Percentiles rank a stretch among this genome's conserved stretches.
Conservation (phyloP, 2,888 invertebrate genomes). For the Pammene aurita region DNA sequence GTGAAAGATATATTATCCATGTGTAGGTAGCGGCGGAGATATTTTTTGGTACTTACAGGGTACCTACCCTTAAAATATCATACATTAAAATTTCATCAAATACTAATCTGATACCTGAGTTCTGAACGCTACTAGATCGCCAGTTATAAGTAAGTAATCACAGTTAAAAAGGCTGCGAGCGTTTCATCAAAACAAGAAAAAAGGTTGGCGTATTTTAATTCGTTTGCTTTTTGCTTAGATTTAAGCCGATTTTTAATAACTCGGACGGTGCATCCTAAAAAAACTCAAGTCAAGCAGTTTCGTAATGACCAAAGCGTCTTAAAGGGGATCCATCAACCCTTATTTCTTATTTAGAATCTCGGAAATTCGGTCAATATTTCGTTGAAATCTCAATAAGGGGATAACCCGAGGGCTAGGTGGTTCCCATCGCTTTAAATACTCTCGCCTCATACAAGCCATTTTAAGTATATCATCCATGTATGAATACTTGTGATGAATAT, state of each 20-base stretch:
- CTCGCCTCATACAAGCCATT: not conserved
- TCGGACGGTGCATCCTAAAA: slow-evolving; percentile 10
- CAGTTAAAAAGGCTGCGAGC: no score
- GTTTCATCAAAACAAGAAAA: no score
- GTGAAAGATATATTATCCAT: no score
- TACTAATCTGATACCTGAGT: no score
- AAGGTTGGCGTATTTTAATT: no score
- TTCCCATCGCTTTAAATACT: not conserved
- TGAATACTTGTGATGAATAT: not conserved
- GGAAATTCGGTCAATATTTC: slow-evolving; percentile 41
- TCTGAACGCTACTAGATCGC: no score
- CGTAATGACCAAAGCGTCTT: slow-evolving; percentile 35
- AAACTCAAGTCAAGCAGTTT: slow-evolving; percentile 21
- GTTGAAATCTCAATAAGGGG: slow-evolving; percentile 41
- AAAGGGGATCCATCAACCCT: slow-evolving; percentile 36
- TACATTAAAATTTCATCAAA: no score
- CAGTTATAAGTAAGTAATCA: no score
- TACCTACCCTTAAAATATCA: no score
- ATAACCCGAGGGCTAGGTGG: slow-evolving; percentile 18
- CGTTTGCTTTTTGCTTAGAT: not conserved
- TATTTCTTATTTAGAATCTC: slow-evolving; percentile 41
- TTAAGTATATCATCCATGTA: not conserved
- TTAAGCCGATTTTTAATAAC: slow-evolving; percentile 1
- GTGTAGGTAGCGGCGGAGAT: no score
- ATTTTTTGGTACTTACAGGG: no score